Base-by-base conservation (phyloP, 2,888 invertebrate species). In the Drosophila mercatorum region DNA sequence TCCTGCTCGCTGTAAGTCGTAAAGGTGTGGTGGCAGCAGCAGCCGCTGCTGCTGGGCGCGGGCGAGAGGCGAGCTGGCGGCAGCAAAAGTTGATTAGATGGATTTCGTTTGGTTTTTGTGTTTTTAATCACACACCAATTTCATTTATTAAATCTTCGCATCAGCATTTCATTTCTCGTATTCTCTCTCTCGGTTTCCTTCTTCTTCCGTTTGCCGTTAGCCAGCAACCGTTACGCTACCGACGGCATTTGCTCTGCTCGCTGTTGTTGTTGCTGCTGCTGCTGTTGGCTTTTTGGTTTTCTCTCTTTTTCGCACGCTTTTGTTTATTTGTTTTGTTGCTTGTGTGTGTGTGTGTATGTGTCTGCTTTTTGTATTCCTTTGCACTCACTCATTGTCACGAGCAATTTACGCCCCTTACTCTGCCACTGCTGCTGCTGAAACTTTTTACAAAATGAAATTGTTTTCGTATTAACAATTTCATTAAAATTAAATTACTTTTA, bases 71-170 rank as follows among this genome's bases (percentile, higher is more conserved):
- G 38, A 61, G 71, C 61, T 56, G 72, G 77, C 59, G 78, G 86
- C 81, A 87, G 85, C 83, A 89, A 91, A 91, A 92, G 89, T 91
- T 92, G 92, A 92, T 92, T 92, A 92, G 92, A 92, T 92, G 92
- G 92, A 92, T 91, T 92, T 92, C 92, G 91, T 91, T 91, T 91
- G 91, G 92, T 91, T 92, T 92, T 92, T 92, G 92, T 92, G 92
- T 92, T 92, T 92, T 92, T 92, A 92, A 92, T 92, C 92, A 92
- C 92, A 92, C 92, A 92, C 92, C 92, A 92, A 91, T 92, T 92
- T 92, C 92, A 91, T 92, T 91, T 91, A 91, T 91, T 91, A 92
- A 91, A 91, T 91, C 92, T 91, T 91, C 90, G 91, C 92, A 91
- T 91, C 92, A 92, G 91, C 91, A 92, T 89, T 89, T 88, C 81